Evolutionary conservation across 2,888 invertebrate species (phyloP).

Genomic region (Pristionchus mayeri): DNA sequence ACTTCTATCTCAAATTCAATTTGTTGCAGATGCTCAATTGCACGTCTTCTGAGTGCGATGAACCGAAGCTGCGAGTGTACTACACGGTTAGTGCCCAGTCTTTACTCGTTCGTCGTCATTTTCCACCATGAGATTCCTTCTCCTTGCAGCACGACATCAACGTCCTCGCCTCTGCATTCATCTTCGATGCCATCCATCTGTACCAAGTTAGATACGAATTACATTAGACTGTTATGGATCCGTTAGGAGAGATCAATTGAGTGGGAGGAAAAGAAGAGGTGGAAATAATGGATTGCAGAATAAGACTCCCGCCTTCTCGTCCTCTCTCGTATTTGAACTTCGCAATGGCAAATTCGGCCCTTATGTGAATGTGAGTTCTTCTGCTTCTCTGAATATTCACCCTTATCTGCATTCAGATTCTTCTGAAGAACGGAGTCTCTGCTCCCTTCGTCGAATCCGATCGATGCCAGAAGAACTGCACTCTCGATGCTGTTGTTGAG

Average conservation of each 20-base stretch:
- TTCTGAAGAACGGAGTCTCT: constrained; percentile 31
- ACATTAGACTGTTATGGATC: too few relatives aligned
- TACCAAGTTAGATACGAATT: not conserved
- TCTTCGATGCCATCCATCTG: constrained; percentile 1
- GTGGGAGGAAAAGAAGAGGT: too few relatives aligned
- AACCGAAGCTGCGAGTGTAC: constrained; percentile 36
- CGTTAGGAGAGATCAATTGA: too few relatives aligned
- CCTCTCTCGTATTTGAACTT: constrained; percentile 37
- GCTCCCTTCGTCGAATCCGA: constrained; percentile 19
- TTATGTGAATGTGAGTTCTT: constrained; percentile 26
- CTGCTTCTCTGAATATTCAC: not conserved
- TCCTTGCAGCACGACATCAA: constrained; percentile 47
- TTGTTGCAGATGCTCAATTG: constrained; percentile 34
- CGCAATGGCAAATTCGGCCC: constrained; percentile 37
- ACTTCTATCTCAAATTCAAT: not conserved
- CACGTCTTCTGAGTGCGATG: not conserved
- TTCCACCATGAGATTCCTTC: not conserved
- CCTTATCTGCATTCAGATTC: constrained; percentile 1
- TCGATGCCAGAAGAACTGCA: constrained; percentile 8
- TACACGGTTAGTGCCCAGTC: not conserved
- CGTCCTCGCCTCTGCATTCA: not conserved
- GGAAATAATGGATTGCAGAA: not conserved
- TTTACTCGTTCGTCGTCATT: not conserved
- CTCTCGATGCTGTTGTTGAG: constrained; percentile 4
- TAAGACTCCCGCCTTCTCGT: constrained; percentile 28